These are phyloP conservation scores for Nasonia vitripennis DNA, from an alignment of 1,140 invertebrate genomes.

Conservation along the genomic window DNA sequence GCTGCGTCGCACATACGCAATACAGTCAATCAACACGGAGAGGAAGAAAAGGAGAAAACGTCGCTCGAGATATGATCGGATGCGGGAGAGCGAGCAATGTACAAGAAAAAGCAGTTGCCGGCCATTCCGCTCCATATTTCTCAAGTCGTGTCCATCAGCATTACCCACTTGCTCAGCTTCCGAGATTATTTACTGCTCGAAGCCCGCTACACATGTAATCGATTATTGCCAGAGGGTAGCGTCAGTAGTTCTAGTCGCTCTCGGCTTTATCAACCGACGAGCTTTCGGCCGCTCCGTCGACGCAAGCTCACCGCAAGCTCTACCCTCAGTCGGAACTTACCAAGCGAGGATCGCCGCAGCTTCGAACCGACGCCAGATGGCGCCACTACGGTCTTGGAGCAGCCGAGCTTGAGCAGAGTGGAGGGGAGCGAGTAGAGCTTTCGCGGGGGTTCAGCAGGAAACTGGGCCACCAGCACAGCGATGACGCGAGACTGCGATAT, in stretches of 20 bases:
- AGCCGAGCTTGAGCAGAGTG: not conserved
- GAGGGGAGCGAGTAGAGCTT: not conserved
- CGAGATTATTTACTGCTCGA: not conserved
- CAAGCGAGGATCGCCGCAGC: not conserved
- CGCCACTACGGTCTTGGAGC: not conserved
- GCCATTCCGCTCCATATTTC: not conserved
- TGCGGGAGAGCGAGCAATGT: too few relatives aligned
- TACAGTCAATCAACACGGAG: too few relatives aligned
- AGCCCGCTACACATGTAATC: not conserved
- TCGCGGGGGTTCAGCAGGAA: not conserved
- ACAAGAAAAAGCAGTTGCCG: not conserved
- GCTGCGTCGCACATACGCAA: too few relatives aligned
- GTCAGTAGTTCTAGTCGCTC: not conserved
- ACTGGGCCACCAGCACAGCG: constrained; percentile 17
- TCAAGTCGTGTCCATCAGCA: not conserved
- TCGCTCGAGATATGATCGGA: too few relatives aligned
- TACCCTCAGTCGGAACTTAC: not conserved
- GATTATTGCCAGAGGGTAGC: not conserved
- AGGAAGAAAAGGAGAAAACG: not conserved
- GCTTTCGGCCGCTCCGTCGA: not conserved
- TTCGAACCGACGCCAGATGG: not conserved
- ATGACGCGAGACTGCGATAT: constrained; percentile 10
- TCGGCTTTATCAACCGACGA: constrained; percentile 11
- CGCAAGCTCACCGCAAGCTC: not conserved
- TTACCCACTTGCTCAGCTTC: not conserved